phyloP scores from a whole-genome alignment of 1,140 invertebrate species.

The Melipona quadrifasciata region DNA sequence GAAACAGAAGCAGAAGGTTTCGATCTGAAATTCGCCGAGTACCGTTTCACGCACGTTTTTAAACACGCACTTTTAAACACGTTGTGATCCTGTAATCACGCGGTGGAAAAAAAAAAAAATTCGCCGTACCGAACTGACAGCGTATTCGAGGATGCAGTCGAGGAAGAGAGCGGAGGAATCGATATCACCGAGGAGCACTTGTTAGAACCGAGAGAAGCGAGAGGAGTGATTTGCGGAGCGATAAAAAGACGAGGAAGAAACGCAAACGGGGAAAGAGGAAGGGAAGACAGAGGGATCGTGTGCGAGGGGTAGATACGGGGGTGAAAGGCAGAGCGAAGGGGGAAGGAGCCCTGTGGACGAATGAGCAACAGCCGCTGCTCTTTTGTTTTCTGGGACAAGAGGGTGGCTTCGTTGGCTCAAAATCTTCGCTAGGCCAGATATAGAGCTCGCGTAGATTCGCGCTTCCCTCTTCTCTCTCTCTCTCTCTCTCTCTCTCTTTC shows the following conservation, averaged over 20 bases:
- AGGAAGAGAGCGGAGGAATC: constrained; percentile 38
- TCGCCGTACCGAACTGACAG: not conserved
- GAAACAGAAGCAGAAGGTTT: not conserved
- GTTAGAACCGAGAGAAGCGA: constrained; percentile 13
- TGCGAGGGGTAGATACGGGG: not conserved
- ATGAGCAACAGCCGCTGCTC: constrained; percentile 71
- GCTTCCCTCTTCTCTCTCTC: no score
- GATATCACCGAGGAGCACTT: constrained; percentile 48
- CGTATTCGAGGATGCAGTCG: not conserved
- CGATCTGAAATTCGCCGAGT: not conserved
- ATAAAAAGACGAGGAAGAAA: not conserved
- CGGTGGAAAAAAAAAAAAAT: no score
- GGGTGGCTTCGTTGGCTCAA: constrained; percentile 70
- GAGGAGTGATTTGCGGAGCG: not conserved
- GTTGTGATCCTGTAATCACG: no score
- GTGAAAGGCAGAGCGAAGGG: not conserved
- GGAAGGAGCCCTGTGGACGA: constrained; percentile 15
- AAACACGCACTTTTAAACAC: no score
- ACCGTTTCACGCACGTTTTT: no score
- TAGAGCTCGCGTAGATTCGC: constrained; percentile 31
- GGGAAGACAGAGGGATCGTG: not conserved
- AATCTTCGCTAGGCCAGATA: constrained; percentile 59
- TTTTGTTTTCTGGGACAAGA: constrained; percentile 75
- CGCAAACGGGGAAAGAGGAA: not conserved
- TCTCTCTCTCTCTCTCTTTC: not conserved